phyloP scores from a whole-genome alignment of 2,113 vertebrate species.

The Apodemus speciosus region DNA sequence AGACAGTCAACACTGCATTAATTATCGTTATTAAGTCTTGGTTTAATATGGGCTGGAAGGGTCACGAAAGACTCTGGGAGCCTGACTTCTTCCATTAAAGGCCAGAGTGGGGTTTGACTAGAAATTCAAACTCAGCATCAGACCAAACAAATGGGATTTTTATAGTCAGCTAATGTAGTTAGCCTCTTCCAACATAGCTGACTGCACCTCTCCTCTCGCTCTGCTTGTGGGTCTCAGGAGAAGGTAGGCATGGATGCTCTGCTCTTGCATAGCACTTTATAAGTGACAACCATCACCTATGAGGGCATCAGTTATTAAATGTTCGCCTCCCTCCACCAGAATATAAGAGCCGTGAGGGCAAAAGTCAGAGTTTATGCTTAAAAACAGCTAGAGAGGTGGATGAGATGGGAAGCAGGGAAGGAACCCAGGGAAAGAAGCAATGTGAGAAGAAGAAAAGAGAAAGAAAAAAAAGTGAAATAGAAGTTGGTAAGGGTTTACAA shows the following conservation, averaged over 20 bases:
- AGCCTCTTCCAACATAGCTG: background rate
- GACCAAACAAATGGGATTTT: slow-evolving; percentile 56
- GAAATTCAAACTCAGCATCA: slow-evolving; percentile 56
- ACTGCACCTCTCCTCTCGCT: slow-evolving; percentile 6
- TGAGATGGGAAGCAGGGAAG: background rate
- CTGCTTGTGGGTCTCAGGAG: background rate
- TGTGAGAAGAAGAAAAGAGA: background rate
- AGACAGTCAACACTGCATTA: slow-evolving; percentile 75
- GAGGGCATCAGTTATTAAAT: background rate
- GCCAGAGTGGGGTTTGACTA: slow-evolving; percentile 40
- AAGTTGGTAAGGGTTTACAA: background rate
- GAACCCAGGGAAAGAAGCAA: background rate
- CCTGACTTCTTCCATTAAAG: slow-evolving; percentile 68
- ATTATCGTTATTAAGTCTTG: slow-evolving; percentile 72
- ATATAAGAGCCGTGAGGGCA: background rate
- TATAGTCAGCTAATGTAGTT: slow-evolving; percentile 36
- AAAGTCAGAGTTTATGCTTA: background rate
- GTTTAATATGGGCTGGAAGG: slow-evolving; percentile 52
- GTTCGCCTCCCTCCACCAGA: background rate
- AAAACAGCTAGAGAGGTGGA: background rate
- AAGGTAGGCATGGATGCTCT: background rate
- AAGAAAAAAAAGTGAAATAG: background rate
- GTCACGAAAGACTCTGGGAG: slow-evolving; percentile 60
- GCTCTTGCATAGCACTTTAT: background rate
- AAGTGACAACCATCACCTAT: background rate